Conservation (phyloP, 37 sponge, comb jelly and placozoan genomes). For the Cliona cf. orientalis region DNA sequence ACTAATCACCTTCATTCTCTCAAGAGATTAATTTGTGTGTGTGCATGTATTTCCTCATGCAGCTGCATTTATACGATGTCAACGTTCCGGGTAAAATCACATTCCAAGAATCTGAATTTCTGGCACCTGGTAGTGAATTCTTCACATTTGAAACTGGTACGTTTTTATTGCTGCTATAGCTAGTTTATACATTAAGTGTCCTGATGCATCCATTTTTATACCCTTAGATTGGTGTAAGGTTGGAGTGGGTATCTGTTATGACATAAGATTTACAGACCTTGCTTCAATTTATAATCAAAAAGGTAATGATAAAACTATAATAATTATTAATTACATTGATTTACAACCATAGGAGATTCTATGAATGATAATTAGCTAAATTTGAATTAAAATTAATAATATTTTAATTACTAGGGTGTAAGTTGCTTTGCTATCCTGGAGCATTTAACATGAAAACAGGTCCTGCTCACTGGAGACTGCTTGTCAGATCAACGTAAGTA, state of each 20-base stretch:
- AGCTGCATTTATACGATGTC: slow-evolving; percentile 97
- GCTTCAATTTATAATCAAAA: slow-evolving; percentile 72
- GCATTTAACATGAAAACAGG: slow-evolving; percentile 98
- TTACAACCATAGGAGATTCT: too few relatives aligned
- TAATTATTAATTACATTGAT: too few relatives aligned
- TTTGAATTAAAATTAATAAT: too few relatives aligned
- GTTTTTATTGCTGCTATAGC: too few relatives aligned
- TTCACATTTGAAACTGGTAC: slow-evolving; percentile 84
- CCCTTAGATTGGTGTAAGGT: slow-evolving; percentile 85
- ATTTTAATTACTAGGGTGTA: slow-evolving; percentile 63
- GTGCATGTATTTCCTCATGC: too few relatives aligned
- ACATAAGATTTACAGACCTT: slow-evolving; percentile 91
- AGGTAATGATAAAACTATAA: too few relatives aligned
- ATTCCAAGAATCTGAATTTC: slow-evolving; percentile 86
- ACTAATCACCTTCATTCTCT: too few relatives aligned
- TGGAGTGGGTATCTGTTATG: slow-evolving; percentile 98
- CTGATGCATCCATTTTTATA: too few relatives aligned
- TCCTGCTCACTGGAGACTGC: slow-evolving; percentile 94
- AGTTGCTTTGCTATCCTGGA: slow-evolving; percentile 88
- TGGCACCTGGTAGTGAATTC: slow-evolving; percentile 74
- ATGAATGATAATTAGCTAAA: too few relatives aligned
- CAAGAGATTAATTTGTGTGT: too few relatives aligned
- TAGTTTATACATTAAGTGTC: too few relatives aligned
- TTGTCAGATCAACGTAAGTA: slow-evolving; percentile 69
- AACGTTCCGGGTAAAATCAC: slow-evolving; percentile 96